Base-by-base conservation (phyloP, 2,113 vertebrate species). In the Raja brachyura region DNA sequence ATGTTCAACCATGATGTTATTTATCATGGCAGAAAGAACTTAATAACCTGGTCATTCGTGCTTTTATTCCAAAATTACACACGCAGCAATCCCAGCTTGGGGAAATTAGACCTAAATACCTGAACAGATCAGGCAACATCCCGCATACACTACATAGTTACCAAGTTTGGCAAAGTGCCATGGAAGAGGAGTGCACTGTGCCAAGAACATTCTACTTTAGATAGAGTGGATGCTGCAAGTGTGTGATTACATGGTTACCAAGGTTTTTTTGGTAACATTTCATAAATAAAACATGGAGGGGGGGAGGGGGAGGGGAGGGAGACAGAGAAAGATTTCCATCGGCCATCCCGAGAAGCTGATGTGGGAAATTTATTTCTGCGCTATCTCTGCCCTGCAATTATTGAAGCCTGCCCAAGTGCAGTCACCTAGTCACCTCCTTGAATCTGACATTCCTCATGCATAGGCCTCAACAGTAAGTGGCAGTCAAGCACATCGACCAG, bases 181-280 rank as follows among this genome's bases (percentile, higher is more conserved):
- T 63, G 28, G 59, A 61, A 86, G 3, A 86, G 11, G 22, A 63
- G 83, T 86, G 83, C 56, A 16, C 25, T 6, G 59, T 31, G 83
- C 83, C 83, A 88, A 88, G 83, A 88, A 88, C 31, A n/a, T 63
- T 88, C 83, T 88, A 88, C 59, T 88, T 88, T 88, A 88, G 83
- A 88, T 88, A 31, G 14, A 66, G 83, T 88, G n/a, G 83, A 88
- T 88, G 14, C 61, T 88, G 83, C 59, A 88, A 86, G 59, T 66
- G 59, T n/a, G 6, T 66, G 59, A n/a, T 88, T 88, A 63, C 28
- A 66, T 63, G 61, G 83, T 88, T 88, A 88, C 83, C 83, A 88
- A 7, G 83, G 83, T 88, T 88, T 31, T 85, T 66, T 63, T 88
- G 59, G 83, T 18, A 88, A 88, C 56, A 28, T 63, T 88, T 31